Evolutionary conservation across 2,797 vertebrate species (phyloP), one percentile per base, ranked within the genome.

Genomic region (Yasuhikotakia modesta): DNA sequence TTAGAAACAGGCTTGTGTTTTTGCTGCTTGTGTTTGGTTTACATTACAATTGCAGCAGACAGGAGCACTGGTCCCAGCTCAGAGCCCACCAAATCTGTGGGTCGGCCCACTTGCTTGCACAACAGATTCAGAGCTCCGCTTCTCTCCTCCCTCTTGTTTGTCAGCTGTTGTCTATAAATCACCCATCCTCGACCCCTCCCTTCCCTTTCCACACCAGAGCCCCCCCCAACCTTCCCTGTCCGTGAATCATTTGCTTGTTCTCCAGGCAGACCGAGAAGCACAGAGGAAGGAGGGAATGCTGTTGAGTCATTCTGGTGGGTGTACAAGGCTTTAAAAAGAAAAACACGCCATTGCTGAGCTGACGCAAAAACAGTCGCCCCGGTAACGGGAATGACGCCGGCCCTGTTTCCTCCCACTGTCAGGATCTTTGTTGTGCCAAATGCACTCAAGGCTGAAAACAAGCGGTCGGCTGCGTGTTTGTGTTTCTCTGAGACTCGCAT

Each of bases 281-380:
- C 21, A 22, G 35, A 48, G 14, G 67, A 60, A 78, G 19, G 35
- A 32, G 68, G 69, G 63, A 67, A n/a, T n/a, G 78, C 52, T 21
- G 35, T 83, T 86, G 78, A 87, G 80, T 85, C 81, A 79, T 82
- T 67, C 79, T 64, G 71, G 84, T 79, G 70, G 75, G 73, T 74
- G 70, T 79, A 72, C 50, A 81, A 68, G 74, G 81, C 72, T 85
- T 75, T 82, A 81, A 79, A 82, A 87, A 78, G 39, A 76, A 83
- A 78, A 82, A 65, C 80, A 53, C 45, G 84, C 81, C 85, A 89
- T 88, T 93, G 86, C 81, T 87, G 64, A 93, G 87, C 88, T 87
- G 76, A 90, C 88, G 78, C 88, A 90, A 90, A 89, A 92, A 85
- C 43, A 64, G 87, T 88, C 87, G 82, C 86, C 81, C 66, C 82